A percentile compares a stretch with the other conserved stretches of the same genome.
These are phyloP conservation scores for Nyctereutes procyonoides DNA, from an alignment of 2,113 vertebrate species.

Conservation along the genomic window DNA sequence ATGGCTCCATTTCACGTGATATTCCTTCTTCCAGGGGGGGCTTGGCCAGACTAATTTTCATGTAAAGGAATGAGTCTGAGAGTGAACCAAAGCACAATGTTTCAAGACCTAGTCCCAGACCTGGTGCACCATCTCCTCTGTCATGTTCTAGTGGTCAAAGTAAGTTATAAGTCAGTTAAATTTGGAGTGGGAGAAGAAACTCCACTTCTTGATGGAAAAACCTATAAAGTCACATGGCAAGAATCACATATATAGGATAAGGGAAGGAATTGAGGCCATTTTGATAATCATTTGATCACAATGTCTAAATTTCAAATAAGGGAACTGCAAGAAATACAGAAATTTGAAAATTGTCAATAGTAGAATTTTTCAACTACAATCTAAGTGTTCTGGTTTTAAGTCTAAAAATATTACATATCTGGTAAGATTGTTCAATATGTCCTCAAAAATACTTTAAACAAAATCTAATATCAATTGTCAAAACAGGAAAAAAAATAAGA, in stretches of 20 bases:
- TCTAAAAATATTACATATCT: neutral
- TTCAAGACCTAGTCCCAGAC: neutral
- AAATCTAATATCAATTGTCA: neutral
- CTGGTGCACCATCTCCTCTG: neutral
- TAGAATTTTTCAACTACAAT: neutral
- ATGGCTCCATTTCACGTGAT: neutral
- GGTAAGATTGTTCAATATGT: neutral
- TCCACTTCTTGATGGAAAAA: neutral
- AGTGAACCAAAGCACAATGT: neutral
- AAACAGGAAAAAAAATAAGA: neutral
- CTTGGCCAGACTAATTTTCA: neutral
- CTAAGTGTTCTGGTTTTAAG: neutral
- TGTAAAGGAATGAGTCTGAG: neutral
- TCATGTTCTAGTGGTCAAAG: neutral
- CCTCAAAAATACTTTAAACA: neutral
- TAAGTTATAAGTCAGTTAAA: neutral
- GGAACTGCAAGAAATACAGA: neutral
- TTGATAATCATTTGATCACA: neutral
- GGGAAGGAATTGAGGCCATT: neutral
- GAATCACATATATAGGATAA: neutral
- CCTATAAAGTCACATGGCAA: neutral
- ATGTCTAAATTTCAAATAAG: conserved; percentile 27
- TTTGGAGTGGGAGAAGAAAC: neutral
- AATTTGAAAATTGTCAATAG: neutral
- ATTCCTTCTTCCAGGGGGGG: neutral